Base-by-base conservation (phyloP, 2,888 invertebrate genomes). In the Dendrolimus pini region DNA sequence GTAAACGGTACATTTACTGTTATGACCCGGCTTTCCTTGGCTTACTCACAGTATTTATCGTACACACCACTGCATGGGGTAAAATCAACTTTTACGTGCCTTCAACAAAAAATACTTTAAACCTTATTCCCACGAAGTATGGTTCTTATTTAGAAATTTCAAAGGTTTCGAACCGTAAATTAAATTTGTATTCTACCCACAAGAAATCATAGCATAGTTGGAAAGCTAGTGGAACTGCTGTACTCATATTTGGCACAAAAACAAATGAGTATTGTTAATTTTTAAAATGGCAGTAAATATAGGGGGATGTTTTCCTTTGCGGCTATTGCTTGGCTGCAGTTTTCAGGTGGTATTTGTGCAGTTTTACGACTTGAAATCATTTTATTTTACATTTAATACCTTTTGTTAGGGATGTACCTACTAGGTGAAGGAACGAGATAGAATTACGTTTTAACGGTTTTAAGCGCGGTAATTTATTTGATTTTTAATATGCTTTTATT, bases 1-100 rank as follows among this genome's bases (percentile, higher is more conserved):
- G 70, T 72, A 74, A 76, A 75, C 78, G 83, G 76, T 70, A 81
- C 83, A 83, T 85, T 86, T 80, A 75, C 70, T 76, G 68, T 80
- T 80, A 83, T 76, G 80, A 77, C 72, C 72, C 65, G 65, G 67
- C 75, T 72, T 79, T 79, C 68, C 76, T 78, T 77, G 72, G 73
- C 69, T 70, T 71, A 68, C 62, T 60, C 41, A 63, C 64, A 61
- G 68, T 79, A 79, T 82, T 82, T 82, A 82, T 79, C 67, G 69
- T 68, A 65, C 69, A 69, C 67, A 74, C 67, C 67, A 66, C 67
- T 72, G 71, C 71, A 74, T 47, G 47, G 47, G 47, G 47, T 47
- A 47, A 54, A 68, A 65, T 41, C 52, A 52, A 52, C 14, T 18
- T 9, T 56, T 12, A 54, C 8, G 9, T n/a, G 10, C 0, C 1